Evolutionary conservation across 1,140 invertebrate species (phyloP), one percentile per base, ranked within the genome.

Genomic region (Cotesia chilonis): DNA sequence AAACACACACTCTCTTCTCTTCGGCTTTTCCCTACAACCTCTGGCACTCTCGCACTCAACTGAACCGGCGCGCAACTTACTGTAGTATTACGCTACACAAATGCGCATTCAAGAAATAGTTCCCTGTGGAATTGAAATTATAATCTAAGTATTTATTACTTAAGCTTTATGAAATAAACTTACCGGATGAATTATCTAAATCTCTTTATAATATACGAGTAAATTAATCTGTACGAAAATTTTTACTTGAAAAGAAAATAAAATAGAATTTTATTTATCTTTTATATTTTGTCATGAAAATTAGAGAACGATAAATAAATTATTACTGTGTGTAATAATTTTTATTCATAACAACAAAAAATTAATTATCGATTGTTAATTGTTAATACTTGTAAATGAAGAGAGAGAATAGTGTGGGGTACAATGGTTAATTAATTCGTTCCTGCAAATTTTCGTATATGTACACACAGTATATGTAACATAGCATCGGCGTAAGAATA

Each of bases 11-110:
- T 47, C 41, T 63, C 55, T 36, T 47, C 41, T 47, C 41, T 63
- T 65, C 52, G 69, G 63, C 17, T 37, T 65, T 65, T 61, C 63
- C 41, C 7, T 47, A 37, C 38, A 52, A 35, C 66, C 66, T 51
- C 66, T 68, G 66, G 51, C 66, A 68, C 66, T 68, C 81, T 79
- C 77, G 41, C 41, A 47, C 41, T 47, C 41, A 47, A 80, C 77
- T 79, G 81, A 78, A 82, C 83, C 83, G 82, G 84, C 82, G 84
- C 81, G 83, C 83, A 81, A 87, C 83, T 82, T 78, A 81, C 73
- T 73, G 77, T 57, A 74, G 77, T 60, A 72, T 67, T 70, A 67
- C 73, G 68, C 72, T 77, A 76, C 73, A 71, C 57, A 61, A 76
- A 76, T 79, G 77, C 80, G 81, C 80, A 7, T 4, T 4, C 37